These are phyloP conservation scores for Drosophila kokeensis DNA, from an alignment of 2,888 invertebrate species.

Conservation along the genomic window DNA sequence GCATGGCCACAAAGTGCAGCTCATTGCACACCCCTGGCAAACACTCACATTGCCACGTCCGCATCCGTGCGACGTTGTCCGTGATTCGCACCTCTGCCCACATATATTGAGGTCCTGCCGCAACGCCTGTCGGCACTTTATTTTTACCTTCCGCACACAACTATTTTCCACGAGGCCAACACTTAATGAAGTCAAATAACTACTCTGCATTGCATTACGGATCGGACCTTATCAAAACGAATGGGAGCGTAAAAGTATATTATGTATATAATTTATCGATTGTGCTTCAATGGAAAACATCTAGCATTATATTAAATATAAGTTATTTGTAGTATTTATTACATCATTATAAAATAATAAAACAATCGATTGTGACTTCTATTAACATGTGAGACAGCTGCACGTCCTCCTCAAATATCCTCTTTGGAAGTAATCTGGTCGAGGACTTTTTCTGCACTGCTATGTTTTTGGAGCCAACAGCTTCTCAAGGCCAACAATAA, in stretches of 20 bases:
- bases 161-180: constrained; percentile 30
- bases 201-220: neutral
- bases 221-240: neutral
- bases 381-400: neutral
- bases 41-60: neutral
- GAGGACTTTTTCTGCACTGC: neutral
- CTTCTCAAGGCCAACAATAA: neutral
- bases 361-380: neutral
- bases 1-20: constrained; percentile 68
- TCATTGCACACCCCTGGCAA: neutral
- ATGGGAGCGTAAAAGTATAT: neutral
- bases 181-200: constrained; percentile 28
- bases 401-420: neutral
- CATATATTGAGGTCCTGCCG: constrained; percentile 60
- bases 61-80: constrained; percentile 13
- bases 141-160: constrained; percentile 6
- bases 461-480: neutral
- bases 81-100: constrained; percentile 49
- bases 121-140: constrained; percentile 11
- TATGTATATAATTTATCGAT: neutral
- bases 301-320: neutral
- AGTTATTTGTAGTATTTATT: neutral
- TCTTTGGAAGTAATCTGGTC: neutral
- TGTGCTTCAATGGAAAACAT: neutral
- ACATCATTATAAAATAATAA: neutral